Conservation (phyloP, 2,888 invertebrate species). For the Yponomeuta sedellus region DNA sequence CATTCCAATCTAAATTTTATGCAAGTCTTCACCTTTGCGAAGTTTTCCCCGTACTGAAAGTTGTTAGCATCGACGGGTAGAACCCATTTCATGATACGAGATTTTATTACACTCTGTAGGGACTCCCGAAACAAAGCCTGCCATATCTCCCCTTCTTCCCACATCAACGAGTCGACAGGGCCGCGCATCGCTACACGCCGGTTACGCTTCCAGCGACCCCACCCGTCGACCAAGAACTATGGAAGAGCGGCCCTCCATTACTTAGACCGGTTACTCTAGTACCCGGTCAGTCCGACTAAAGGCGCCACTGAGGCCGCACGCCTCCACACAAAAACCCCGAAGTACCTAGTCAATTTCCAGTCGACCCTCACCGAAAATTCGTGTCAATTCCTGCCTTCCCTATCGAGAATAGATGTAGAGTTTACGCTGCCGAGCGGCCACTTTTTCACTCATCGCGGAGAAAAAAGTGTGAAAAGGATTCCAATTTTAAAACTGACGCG, state of each 20-base stretch:
- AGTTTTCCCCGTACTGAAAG: no score
- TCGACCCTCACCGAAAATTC: conserved; percentile 28
- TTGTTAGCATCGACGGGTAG: no score
- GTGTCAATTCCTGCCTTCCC: conserved; percentile 32
- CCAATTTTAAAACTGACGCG: conserved; percentile 9
- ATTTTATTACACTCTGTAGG: no score
- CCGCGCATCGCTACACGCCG: conserved; percentile 42
- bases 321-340: conserved; percentile 26
- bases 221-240: conserved; percentile 10
- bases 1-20: no score
- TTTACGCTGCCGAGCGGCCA: not conserved
- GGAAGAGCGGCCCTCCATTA: not conserved
- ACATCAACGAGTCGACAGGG: not conserved
- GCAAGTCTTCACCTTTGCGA: no score
- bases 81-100: no score
- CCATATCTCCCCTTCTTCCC: not conserved
- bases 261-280: not conserved
- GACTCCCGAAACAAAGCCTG: not conserved
- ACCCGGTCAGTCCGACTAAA: conserved; percentile 47
- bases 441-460: not conserved
- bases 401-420: not conserved
- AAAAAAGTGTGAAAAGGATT: not conserved
- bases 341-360: conserved; percentile 28
- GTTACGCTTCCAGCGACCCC: conserved; percentile 31
- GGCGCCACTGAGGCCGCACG: conserved; percentile 60